These are phyloP conservation scores for Porites australiensis DNA, from an alignment of 64 coral and sea anemone species.

Conservation along the genomic window DNA sequence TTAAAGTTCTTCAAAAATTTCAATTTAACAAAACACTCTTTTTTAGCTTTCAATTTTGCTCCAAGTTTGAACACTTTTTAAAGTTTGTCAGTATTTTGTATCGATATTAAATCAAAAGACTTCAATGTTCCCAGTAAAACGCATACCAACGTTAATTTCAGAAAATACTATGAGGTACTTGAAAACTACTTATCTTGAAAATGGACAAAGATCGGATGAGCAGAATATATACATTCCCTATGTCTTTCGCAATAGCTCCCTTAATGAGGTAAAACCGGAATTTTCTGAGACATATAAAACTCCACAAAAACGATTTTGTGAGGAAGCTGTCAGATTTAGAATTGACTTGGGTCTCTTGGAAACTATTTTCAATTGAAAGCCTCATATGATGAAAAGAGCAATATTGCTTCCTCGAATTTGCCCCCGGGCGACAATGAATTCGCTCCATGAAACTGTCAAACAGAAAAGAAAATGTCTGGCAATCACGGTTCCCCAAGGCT, in stretches of 20 bases:
- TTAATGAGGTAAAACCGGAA: slow-evolving; percentile 29
- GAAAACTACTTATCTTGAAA: no score
- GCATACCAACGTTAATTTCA: no score
- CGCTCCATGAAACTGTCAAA: slow-evolving; percentile 38
- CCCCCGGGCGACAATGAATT: slow-evolving; percentile 18
- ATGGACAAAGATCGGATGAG: no score
- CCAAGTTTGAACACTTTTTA: neutral
- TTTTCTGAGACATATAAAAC: slow-evolving; percentile 3
- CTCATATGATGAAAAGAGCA: slow-evolving; percentile 36
- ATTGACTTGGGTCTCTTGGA: neutral
- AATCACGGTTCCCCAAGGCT: slow-evolving; percentile 8
- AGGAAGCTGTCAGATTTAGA: slow-evolving; percentile 24
- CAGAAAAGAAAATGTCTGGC: neutral
- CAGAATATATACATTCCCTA: no score
- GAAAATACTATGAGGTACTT: no score
- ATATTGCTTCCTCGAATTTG: slow-evolving; percentile 25
- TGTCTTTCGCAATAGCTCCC: no score
- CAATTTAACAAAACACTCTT: neutral
- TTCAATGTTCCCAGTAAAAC: no score
- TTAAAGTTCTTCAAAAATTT: neutral
- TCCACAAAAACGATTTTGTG: slow-evolving; percentile 14
- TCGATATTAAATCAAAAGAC: no score
- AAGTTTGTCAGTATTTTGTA: no score
- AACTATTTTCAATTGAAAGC: neutral
- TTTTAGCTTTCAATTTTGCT: neutral